Percentiles rank a stretch among this genome's conserved stretches.
Conservation (phyloP, 2,113 vertebrate genomes). For the Notothenia coriiceps region DNA sequence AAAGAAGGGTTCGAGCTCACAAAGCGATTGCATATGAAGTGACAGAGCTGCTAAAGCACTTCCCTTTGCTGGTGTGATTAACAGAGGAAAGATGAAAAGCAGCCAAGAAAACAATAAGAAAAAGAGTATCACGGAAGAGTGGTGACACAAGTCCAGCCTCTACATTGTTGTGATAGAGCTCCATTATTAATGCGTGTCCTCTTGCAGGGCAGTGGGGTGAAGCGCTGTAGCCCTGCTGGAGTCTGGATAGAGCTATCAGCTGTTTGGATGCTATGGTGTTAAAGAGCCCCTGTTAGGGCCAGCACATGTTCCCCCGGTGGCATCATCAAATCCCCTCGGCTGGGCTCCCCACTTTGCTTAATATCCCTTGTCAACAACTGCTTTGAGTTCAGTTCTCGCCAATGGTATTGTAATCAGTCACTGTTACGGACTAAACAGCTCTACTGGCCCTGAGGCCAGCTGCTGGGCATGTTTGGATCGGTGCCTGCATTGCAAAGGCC, state of each 20-base stretch:
- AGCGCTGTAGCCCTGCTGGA: slow-evolving; percentile 22
- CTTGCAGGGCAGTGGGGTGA: slow-evolving; percentile 34
- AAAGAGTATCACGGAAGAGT: background rate
- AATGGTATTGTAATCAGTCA: slow-evolving; percentile 74
- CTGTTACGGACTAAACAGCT: slow-evolving; percentile 69
- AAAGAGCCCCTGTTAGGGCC: slow-evolving; percentile 67
- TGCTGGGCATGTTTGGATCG: slow-evolving; percentile 61
- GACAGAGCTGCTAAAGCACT: background rate
- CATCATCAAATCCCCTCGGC: slow-evolving; percentile 71
- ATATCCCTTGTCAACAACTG: slow-evolving; percentile 79
- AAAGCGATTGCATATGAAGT: background rate
- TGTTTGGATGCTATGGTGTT: slow-evolving; percentile 67
- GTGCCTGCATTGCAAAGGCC: slow-evolving; percentile 52
- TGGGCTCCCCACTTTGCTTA: slow-evolving; percentile 71
- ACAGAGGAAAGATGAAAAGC: slow-evolving; percentile 2
- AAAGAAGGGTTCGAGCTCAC: background rate
- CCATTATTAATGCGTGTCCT: slow-evolving; percentile 43
- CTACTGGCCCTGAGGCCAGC: slow-evolving; percentile 55
- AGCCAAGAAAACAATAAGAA: slow-evolving; percentile 9
- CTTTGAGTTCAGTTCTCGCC: slow-evolving; percentile 68
- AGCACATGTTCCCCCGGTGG: slow-evolving; percentile 71
- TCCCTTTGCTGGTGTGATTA: slow-evolving; percentile 4
- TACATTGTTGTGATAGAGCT: slow-evolving; percentile 9
- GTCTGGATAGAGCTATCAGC: slow-evolving; percentile 71
- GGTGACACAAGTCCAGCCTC: slow-evolving; percentile 11